A percentile compares a stretch with the other conserved stretches of the same genome.
Evolutionary conservation across 2,888 invertebrate species (phyloP).

Genomic region (Synergus japonicus): DNA sequence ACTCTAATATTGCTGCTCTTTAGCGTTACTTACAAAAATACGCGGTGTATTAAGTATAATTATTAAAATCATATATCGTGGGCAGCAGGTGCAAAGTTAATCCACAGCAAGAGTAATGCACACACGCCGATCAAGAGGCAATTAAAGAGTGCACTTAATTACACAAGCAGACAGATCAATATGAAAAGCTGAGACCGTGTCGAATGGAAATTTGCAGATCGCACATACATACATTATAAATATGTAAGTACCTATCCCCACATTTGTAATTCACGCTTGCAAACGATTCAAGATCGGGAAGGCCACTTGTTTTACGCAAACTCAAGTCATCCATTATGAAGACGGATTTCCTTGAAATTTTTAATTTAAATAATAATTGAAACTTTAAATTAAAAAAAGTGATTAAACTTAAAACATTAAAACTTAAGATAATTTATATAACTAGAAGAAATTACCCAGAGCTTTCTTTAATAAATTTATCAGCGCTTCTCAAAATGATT

Average conservation of each 20-base stretch:
- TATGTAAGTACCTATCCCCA: not conserved
- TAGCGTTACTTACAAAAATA: constrained; percentile 1
- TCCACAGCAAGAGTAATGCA: constrained; percentile 27
- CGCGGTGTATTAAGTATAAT: constrained; percentile 4
- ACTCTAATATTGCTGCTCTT: not conserved
- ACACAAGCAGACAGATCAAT: constrained; percentile 37
- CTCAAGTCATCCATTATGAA: not conserved
- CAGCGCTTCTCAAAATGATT: not conserved
- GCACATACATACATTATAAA: not conserved
- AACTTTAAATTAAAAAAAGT: not conserved
- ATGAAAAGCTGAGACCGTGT: constrained; percentile 27
- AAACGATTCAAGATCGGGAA: constrained; percentile 28
- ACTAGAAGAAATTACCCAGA: not conserved
- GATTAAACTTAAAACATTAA: not conserved
- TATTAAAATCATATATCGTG: constrained; percentile 35
- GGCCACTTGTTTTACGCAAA: constrained; percentile 27
- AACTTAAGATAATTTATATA: not conserved
- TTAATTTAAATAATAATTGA: constrained; percentile 30
- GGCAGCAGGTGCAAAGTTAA: constrained; percentile 29
- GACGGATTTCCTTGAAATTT: constrained; percentile 17
- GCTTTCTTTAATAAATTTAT: not conserved
- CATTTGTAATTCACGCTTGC: constrained; percentile 29
- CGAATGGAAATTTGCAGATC: constrained; percentile 27
- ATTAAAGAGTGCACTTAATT: constrained; percentile 37
- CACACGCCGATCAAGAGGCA: constrained; percentile 35